These are phyloP conservation scores for Trematomus bernacchii DNA, from an alignment of 2,797 vertebrate genomes.

Conservation along the genomic window DNA sequence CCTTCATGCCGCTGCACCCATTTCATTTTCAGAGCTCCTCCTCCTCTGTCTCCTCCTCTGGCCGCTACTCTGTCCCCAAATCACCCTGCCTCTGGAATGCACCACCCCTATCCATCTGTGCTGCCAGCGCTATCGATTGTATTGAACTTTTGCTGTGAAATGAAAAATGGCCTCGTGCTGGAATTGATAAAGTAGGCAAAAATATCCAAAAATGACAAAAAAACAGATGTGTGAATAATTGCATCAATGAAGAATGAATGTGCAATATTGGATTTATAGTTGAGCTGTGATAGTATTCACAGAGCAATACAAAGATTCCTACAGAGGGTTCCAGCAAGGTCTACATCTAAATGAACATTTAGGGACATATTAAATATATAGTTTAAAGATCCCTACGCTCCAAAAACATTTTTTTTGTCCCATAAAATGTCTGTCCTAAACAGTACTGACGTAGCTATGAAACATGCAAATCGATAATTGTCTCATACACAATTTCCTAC, in stretches of 20 bases:
- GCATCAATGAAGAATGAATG: slow-evolving; percentile 1
- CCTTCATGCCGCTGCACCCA: slow-evolving; percentile 47
- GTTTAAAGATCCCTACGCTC: too few species aligned
- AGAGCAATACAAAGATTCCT: slow-evolving; percentile 11
- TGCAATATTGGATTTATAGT: background rate
- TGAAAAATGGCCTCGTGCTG: slow-evolving; percentile 26
- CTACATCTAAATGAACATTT: too few species aligned
- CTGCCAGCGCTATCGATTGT: slow-evolving; percentile 43
- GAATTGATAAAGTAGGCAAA: slow-evolving; percentile 13
- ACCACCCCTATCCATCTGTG: slow-evolving; percentile 35
- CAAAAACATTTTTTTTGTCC: too few species aligned
- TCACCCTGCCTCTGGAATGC: slow-evolving; percentile 53
- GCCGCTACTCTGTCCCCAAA: slow-evolving; percentile 55
- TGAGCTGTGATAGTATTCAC: slow-evolving; percentile 9
- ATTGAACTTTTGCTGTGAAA: slow-evolving; percentile 45
- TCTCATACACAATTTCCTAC: too few species aligned
- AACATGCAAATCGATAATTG: too few species aligned
- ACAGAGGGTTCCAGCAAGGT: background rate
- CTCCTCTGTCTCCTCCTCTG: slow-evolving; percentile 37
- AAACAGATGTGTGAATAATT: slow-evolving; percentile 17
- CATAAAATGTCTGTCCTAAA: too few species aligned
- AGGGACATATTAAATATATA: too few species aligned
- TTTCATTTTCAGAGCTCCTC: slow-evolving; percentile 57
- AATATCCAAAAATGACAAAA: slow-evolving; percentile 30
- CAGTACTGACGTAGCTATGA: too few species aligned